Evolutionary conservation across 1,140 invertebrate species (phyloP).

Genomic region (Ganaspis sp.): DNA sequence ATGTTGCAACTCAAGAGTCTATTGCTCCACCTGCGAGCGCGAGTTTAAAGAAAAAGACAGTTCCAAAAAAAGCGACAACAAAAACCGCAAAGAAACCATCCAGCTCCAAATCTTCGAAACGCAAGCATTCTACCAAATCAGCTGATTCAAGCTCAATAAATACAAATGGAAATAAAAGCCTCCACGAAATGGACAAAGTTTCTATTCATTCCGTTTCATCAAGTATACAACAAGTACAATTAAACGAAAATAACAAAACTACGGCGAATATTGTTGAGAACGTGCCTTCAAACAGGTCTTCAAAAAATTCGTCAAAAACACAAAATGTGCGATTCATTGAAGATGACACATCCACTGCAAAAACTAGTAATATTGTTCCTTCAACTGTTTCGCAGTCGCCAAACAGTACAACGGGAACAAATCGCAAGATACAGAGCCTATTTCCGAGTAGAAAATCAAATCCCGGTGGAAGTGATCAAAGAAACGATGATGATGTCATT

Average conservation of each 20-base stretch:
- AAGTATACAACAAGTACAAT: background rate
- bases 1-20: slow-evolving; percentile 74
- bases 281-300: too few species aligned
- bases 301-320: too few species aligned
- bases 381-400: background rate
- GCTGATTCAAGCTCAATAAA: background rate
- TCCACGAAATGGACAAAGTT: background rate
- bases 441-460: slow-evolving; percentile 19
- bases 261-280: too few species aligned
- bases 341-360: too few species aligned
- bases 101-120: slow-evolving; percentile 21
- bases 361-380: background rate
- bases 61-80: slow-evolving; percentile 56
- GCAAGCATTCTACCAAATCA: slow-evolving; percentile 34
- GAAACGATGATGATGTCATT: slow-evolving; percentile 68
- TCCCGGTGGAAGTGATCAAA: slow-evolving; percentile 37
- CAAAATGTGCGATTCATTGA: too few species aligned
- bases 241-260: too few species aligned
- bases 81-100: slow-evolving; percentile 48
- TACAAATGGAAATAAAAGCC: slow-evolving; percentile 18
- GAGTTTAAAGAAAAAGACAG: slow-evolving; percentile 49
- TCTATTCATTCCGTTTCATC: slow-evolving; percentile 38
- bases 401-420: background rate
- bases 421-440: background rate
- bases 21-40: slow-evolving; percentile 52